Conservation (phyloP, 1,140 invertebrate genomes). For the Philotrypesis tridentata region DNA sequence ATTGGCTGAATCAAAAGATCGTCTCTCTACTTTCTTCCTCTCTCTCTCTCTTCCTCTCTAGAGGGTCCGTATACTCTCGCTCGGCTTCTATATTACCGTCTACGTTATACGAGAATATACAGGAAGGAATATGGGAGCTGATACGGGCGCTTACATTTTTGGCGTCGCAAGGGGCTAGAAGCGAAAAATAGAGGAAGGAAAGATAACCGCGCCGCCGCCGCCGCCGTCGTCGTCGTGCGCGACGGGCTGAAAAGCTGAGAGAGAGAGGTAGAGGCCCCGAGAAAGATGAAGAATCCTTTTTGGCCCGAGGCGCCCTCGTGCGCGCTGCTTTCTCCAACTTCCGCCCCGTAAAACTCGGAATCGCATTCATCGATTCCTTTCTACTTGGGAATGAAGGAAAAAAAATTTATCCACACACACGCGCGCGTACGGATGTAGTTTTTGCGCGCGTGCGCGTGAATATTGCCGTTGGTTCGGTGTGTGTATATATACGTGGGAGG, state of each 20-base stretch:
- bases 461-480: too few relatives aligned
- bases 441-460: too few relatives aligned
- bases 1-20: background rate
- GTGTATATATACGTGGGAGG: too few relatives aligned
- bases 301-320: background rate
- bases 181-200: slow-evolving; percentile 1
- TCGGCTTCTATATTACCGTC: background rate
- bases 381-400: slow-evolving; percentile 24
- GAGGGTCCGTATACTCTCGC: background rate
- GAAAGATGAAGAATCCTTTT: slow-evolving; percentile 34
- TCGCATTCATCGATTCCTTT: slow-evolving; percentile 43
- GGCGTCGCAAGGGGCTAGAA: background rate
- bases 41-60: too few relatives aligned
- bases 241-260: background rate
- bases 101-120: too few relatives aligned
- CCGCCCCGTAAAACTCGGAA: slow-evolving; percentile 24
- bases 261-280: background rate
- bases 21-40: too few relatives aligned
- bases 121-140: background rate
- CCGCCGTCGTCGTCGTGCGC: too few relatives aligned
- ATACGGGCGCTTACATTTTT: background rate
- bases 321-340: slow-evolving; percentile 16
- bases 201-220: background rate
- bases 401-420: background rate
- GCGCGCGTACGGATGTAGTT: too few relatives aligned